Evolutionary conservation across 2,888 invertebrate genomes (phyloP), one percentile per base, ranked within the genome.

Genomic region (Anaspis maculata): DNA sequence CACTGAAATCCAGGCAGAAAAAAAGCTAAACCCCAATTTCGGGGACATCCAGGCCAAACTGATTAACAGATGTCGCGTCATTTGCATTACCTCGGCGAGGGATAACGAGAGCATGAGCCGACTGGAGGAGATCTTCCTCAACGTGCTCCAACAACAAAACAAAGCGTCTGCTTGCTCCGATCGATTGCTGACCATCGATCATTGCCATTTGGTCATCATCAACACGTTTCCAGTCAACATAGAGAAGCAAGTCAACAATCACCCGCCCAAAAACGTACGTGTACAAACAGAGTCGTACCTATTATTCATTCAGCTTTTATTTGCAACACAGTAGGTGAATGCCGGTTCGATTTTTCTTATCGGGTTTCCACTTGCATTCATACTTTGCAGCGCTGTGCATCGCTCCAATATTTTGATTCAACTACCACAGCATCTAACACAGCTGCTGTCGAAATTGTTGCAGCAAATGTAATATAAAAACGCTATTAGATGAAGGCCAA

Each of bases 121-220:
- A 54, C 66, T 92, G 11, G 86, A 91, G 49, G 89, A 90, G 48
- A 90, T 88, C 54, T 88, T 92, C 47, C 72, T 83, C 19, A 87
- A 82, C 35, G 82, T 86, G 2, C 63, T 95, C 11, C 66, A 79
- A 9, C 83, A 87, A 54, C 86, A 90, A 54, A 95, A 94, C 62
- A 83, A 77, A 50, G 58, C 75, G 15, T 77, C 79, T 3, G 60
- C 71, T 1, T 66, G 70, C 1, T 72, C 76, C 2, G 78, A 80
- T 44, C 27, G 32, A 19, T 77, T 26, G 27, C 67, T 91, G 41
- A 74, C 80, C 1, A 79, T 95, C 41, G 81, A 89, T 57, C 83
- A 87, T 62, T 91, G 91, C 55, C 91, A 95, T 63, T 69, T 96
- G 50, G 85, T 92, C 0, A 78, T 95, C 34, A 75, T 96, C 21